A percentile compares a stretch with the other conserved stretches of the same genome.
Evolutionary conservation across 2,888 invertebrate species (phyloP).

Genomic region (Argynnis bischoffii): DNA sequence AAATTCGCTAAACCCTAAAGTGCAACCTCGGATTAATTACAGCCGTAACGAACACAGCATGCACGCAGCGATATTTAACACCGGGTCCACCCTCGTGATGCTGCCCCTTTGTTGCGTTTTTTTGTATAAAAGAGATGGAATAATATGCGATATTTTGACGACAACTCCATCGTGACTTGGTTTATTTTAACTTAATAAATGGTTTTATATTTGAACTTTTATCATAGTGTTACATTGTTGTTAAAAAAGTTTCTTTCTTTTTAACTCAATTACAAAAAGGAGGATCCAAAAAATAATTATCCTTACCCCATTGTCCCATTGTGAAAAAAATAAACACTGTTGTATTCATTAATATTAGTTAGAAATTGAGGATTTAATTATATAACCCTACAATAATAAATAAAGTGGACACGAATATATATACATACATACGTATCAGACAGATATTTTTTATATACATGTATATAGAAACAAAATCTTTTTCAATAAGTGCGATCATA

Average conservation of each 20-base stretch:
- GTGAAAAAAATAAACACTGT: too few relatives aligned
- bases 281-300: too few relatives aligned
- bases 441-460: too few relatives aligned
- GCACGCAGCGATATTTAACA: slow-evolving; percentile 67
- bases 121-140: slow-evolving; percentile 18
- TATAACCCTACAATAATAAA: too few relatives aligned
- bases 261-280: too few relatives aligned
- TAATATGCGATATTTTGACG: slow-evolving; percentile 2
- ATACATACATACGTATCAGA: too few relatives aligned
- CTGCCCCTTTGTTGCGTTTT: slow-evolving; percentile 40
- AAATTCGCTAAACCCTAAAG: slow-evolving; percentile 64
- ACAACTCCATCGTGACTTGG: not conserved
- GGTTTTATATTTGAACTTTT: not conserved
- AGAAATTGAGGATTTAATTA: too few relatives aligned
- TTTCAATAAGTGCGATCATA: not conserved
- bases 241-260: too few relatives aligned
- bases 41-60: slow-evolving; percentile 67
- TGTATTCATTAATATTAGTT: too few relatives aligned
- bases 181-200: not conserved
- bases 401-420: too few relatives aligned
- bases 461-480: not conserved
- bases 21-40: slow-evolving; percentile 70
- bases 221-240: too few relatives aligned
- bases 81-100: slow-evolving; percentile 57
- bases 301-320: too few relatives aligned